Conservation (phyloP, 2,113 vertebrate species). For the Alligator sinensis region DNA sequence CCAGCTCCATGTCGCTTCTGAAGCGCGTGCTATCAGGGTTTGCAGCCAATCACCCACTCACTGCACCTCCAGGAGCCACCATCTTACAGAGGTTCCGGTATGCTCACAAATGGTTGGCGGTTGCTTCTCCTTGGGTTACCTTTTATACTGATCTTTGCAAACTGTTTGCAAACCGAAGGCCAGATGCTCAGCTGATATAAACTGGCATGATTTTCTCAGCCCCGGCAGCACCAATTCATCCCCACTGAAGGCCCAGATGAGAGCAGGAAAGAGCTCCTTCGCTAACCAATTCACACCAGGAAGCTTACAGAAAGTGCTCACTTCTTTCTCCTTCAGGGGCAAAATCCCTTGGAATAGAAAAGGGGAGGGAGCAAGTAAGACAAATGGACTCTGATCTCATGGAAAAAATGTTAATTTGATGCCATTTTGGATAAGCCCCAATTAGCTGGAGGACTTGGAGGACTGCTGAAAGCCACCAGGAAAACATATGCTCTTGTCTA, state of each 20-base stretch:
- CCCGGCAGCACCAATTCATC: no score
- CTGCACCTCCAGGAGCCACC: no score
- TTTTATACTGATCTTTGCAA: neutral
- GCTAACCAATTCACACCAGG: no score
- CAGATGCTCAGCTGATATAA: neutral
- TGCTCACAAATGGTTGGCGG: no score
- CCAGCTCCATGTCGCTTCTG: no score
- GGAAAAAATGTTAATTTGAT: neutral
- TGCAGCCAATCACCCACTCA: no score
- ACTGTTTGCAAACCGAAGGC: neutral
- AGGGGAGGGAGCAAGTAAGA: neutral
- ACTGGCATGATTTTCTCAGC: neutral
- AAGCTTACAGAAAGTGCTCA: neutral
- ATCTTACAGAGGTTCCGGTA: no score
- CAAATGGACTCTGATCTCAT: no score
- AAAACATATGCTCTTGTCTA: neutral
- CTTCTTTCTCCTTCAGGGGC: neutral
- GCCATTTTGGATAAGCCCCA: neutral
- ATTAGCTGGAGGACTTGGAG: neutral
- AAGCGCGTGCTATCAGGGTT: no score
- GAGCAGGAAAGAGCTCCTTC: no score
- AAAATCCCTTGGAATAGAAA: neutral
- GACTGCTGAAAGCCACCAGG: neutral
- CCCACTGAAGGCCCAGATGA: no score
- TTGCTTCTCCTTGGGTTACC: neutral